Percentiles rank a stretch among this genome's conserved stretches.
Evolutionary conservation across 2,888 invertebrate species (phyloP).

Genomic region (Arge pagana): DNA sequence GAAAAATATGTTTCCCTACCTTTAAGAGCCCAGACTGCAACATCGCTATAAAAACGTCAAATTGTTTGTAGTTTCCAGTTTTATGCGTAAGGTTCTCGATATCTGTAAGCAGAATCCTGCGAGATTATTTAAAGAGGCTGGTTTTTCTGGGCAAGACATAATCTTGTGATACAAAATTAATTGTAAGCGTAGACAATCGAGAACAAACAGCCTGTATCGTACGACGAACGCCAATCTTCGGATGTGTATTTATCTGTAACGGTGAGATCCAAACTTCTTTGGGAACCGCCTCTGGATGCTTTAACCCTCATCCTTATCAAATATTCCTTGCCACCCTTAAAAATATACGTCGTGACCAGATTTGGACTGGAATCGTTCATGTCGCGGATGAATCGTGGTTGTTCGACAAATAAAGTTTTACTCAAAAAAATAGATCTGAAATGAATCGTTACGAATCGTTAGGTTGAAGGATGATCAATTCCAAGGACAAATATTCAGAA

Average conservation of each 20-base stretch:
- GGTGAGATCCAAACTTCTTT: constrained; percentile 57
- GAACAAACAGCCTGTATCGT: constrained; percentile 60
- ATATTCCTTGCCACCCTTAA: constrained; percentile 59
- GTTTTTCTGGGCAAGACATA: not conserved
- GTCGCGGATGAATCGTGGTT: not conserved
- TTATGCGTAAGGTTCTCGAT: constrained; percentile 63
- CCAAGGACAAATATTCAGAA: too few species aligned
- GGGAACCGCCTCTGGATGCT: constrained; percentile 38
- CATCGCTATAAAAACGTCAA: constrained; percentile 62
- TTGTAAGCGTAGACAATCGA: not conserved
- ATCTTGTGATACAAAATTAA: not conserved
- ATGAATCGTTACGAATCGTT: too few species aligned
- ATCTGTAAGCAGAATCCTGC: constrained; percentile 52
- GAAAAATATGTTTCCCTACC: constrained; percentile 43
- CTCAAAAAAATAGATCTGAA: too few species aligned
- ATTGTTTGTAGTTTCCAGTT: constrained; percentile 64
- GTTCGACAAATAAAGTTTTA: too few species aligned
- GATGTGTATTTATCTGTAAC: constrained; percentile 61
- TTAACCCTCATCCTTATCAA: constrained; percentile 59
- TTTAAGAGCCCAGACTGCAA: constrained; percentile 62
- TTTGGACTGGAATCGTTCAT: constrained; percentile 52
- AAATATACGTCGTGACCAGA: constrained; percentile 58
- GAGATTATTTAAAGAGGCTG: not conserved
- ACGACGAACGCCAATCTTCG: constrained; percentile 63
- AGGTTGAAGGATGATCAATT: too few species aligned